Base-by-base conservation (phyloP, 2,888 invertebrate species). In the Sclerodermus sp. region DNA sequence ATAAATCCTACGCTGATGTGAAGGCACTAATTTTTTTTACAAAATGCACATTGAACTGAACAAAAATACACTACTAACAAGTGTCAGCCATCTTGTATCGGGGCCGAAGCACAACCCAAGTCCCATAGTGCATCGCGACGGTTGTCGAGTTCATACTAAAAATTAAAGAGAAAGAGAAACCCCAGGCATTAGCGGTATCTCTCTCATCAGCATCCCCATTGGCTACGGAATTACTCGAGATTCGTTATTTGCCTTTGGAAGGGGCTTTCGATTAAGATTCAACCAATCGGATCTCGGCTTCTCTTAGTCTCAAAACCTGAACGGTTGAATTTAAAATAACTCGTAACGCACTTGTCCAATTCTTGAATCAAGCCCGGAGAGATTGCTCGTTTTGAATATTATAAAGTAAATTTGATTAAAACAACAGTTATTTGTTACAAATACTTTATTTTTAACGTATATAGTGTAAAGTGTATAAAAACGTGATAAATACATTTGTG, bases 51-150 rank as follows among this genome's bases (percentile, higher is more conserved):
- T 66, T 53, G 52, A 55, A 62, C 44, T 50, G 57, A 64, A 64
- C 58, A 68, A 70, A 73, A 68, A 71, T 71, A 72, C 67, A 71
- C 67, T 66, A 70, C 78, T 77, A 79, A 79, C 79, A 79, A 79
- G 79, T 79, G 78, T 72, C 78, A 76, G 79, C 79, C 79, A 79
- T 79, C 73, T 79, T 79, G 77, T 71, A 67, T 69, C 62, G 60
- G 59, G 53, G 58, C 62, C 58, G 66, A 66, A 67, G 66, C 63
- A 61, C 60, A 59, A 57, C 63, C 67, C 60, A 63, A 51, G 41
- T 64, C 63, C 61, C 59, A 61, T 62, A 60, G 56, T 60, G 60
- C 60, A 58, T 49, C 57, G 55, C 60, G 61, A 53, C 50, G 53
- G 54, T 57, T 61, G 52, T 56, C 49, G 42, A 55, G 57, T 49